phyloP scores from a whole-genome alignment of 2,797 vertebrate species.

The Acipenser oxyrinchus region DNA sequence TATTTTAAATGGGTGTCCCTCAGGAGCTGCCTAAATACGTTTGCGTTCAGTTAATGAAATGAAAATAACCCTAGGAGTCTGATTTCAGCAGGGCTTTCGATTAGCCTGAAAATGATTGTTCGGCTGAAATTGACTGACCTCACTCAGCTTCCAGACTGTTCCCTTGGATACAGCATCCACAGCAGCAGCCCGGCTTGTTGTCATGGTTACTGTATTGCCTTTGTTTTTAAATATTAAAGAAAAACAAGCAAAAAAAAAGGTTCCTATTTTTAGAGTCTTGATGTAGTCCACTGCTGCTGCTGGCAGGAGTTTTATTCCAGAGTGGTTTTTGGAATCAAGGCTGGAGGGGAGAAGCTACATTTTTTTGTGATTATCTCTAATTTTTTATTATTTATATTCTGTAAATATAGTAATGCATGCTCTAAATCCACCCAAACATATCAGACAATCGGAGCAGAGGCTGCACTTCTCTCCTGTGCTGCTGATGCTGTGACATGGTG shows the following conservation, averaged over 20 bases:
- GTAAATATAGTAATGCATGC: neutral
- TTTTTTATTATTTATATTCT: neutral
- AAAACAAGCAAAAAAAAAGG: constrained; percentile 23
- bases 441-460: neutral
- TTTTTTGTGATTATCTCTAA: neutral
- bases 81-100: neutral
- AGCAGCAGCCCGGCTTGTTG: constrained; percentile 29
- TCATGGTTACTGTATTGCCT: constrained; percentile 39
- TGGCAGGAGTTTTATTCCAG: constrained; percentile 25
- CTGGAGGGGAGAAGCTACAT: neutral
- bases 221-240: constrained; percentile 6
- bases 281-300: neutral
- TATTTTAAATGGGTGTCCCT: no score
- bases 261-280: neutral
- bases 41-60: neutral
- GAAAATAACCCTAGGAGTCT: neutral
- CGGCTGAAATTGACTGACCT: constrained; percentile 35
- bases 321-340: constrained; percentile 9
- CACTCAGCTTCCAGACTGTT: constrained; percentile 22
- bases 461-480: neutral
- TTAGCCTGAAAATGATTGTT: neutral
- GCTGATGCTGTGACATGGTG: constrained; percentile 46
- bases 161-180: constrained; percentile 23
- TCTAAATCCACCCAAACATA: neutral
- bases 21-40: neutral